These are phyloP conservation scores for Lordiphosa andalusiaca DNA, from an alignment of 2,888 invertebrate species.

Conservation along the genomic window DNA sequence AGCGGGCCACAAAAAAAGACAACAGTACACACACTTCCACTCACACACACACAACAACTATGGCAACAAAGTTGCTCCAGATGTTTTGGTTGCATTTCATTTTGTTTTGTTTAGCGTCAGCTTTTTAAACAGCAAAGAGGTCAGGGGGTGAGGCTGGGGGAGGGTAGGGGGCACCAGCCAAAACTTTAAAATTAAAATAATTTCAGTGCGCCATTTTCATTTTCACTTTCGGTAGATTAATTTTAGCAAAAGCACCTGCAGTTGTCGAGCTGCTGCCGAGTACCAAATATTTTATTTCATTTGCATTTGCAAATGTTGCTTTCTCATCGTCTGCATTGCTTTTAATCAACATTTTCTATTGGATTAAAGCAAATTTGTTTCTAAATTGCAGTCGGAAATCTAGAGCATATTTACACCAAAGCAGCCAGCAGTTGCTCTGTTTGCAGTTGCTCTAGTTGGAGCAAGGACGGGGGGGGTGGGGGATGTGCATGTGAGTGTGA, in stretches of 20 bases:
- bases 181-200: constrained; percentile 41
- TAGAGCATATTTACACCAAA: no score
- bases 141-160: background rate
- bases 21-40: constrained; percentile 4
- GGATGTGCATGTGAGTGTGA: no score
- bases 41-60: background rate
- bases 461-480: no score
- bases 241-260: background rate
- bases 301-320: constrained; percentile 3
- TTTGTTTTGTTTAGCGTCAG: constrained; percentile 27
- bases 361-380: constrained; percentile 61
- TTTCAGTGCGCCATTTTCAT: constrained; percentile 11
- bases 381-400: constrained; percentile 37
- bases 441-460: no score
- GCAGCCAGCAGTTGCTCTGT: no score
- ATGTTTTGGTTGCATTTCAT: constrained; percentile 47
- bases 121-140: background rate
- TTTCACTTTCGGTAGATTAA: constrained; percentile 4
- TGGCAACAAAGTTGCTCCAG: constrained; percentile 35
- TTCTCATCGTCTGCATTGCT: constrained; percentile 21
- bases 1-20: constrained; percentile 38
- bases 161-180: background rate
- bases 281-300: background rate
- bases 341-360: constrained; percentile 58
- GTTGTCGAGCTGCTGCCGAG: background rate